Base-by-base conservation (phyloP, 2,113 vertebrate species). In the Regulus satrapa region DNA sequence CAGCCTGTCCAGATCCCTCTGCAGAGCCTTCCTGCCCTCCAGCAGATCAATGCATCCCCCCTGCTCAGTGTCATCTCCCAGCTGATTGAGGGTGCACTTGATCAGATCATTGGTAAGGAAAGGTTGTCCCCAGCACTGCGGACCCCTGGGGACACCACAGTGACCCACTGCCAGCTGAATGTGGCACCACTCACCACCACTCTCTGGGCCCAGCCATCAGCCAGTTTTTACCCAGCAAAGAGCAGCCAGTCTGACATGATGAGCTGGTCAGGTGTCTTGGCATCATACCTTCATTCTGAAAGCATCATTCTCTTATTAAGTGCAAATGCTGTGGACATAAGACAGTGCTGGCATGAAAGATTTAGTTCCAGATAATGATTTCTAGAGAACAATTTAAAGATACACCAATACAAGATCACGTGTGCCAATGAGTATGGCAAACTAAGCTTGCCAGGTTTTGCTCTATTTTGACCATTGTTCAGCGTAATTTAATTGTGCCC, bases 161-260 rank as follows among this genome's bases (percentile, higher is more conserved):
- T 6, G 25, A 32, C 3, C 0, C 0, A 4, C 9, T 7, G 1
- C 20, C 56, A 36, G 8, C 15, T 41, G 26, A 8, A 8, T 36
- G 14, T n/a, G 12, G 24, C 32, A n/a, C 23, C 28, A n/a, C 15
- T 25, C 40, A 13, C 16, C 31, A 16, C 7, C 9, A 18, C 3
- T n/a, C 40, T 32, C 32, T 12, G 4, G 13, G 25, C 28, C 11
- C 1, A 1, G 4, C 3, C 19, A 38, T 54, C 26, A 43, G 12
- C 0, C 9, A 26, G 5, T 29, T 29, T 19, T 54, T 8, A 34
- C 3, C 32, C 9, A 56, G 13, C 2, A n/a, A 12, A 31, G 28
- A 38, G 10, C 16, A 34, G 14, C 12, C 5, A 10, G 10, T 29
- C 11, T 41, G 58, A 56, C 1, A 8, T 9, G 29, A 6, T 38